These are phyloP conservation scores for Cabera pusaria DNA, from an alignment of 2,888 invertebrate species.

Conservation along the genomic window DNA sequence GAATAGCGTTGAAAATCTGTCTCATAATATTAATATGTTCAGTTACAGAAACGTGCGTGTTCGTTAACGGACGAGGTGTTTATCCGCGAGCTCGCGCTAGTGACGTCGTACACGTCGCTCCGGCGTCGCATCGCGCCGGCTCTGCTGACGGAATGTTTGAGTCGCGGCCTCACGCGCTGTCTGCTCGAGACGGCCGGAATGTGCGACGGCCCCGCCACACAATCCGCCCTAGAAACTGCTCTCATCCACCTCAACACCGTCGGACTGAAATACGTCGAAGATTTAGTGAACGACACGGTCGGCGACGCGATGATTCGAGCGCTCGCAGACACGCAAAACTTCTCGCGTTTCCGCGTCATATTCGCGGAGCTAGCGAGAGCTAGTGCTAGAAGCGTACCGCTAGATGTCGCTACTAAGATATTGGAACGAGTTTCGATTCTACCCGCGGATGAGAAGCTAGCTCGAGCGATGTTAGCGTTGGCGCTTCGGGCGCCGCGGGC, in stretches of 20 bases:
- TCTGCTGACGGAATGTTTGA: slow-evolving; percentile 39
- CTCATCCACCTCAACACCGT: slow-evolving; percentile 47
- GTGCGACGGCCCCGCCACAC: neutral
- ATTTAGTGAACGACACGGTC: too few relatives aligned
- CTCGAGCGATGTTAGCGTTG: slow-evolving; percentile 48
- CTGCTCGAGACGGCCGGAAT: slow-evolving; percentile 31
- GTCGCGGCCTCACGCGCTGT: slow-evolving; percentile 48
- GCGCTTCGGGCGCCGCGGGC: slow-evolving; percentile 38
- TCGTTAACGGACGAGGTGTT: slow-evolving; percentile 42
- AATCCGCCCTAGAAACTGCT: slow-evolving; percentile 43
- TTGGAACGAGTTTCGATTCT: slow-evolving; percentile 64
- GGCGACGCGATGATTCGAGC: slow-evolving; percentile 49
- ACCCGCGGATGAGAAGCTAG: slow-evolving; percentile 49
- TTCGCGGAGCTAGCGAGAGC: slow-evolving; percentile 54
- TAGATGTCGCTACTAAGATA: slow-evolving; percentile 47
- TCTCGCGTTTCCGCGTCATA: slow-evolving; percentile 60
- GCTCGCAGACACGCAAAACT: slow-evolving; percentile 63
- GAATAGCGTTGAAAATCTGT: too few relatives aligned
- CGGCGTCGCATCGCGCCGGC: neutral
- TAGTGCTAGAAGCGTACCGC: slow-evolving; percentile 39
- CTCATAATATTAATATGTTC: too few relatives aligned
- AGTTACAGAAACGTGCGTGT: too few relatives aligned
- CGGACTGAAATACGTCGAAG: too few relatives aligned
- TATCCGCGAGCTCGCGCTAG: slow-evolving; percentile 50
- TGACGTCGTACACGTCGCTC: neutral